Base-by-base conservation (phyloP, 2,888 invertebrate species). In the Andrena haemorrhoa region DNA sequence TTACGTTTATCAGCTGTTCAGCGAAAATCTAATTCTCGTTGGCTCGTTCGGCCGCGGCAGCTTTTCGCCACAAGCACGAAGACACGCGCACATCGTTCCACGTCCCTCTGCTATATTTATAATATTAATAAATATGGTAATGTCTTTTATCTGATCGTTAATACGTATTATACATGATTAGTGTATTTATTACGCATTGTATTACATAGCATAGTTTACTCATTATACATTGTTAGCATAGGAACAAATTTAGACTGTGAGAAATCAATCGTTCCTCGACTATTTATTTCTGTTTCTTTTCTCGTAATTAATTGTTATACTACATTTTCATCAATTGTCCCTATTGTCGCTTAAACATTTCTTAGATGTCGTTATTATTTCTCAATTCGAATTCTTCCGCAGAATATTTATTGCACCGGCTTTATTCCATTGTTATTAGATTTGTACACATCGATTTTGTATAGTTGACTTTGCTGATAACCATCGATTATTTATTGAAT, bases 101-200 rank as follows among this genome's bases (percentile, higher is more conserved):
- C 76, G 79, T 79, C 76, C 29, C 70, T 76, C 76, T 70, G 41
- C 60, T 79, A 41, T 79, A 79, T 66, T 23, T 51, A 77, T 76
- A 79, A 65, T 65, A 73, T 29, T 64, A 79, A 76, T 71, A 77
- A 70, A 65, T 79, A 71, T 75, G 51, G 33, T 77, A 76, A 70
- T 53, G 79, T 77, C 79, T 77, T 79, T 79, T 79, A 79, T 77
- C 79, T 23, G 77, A 79, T 71, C 51, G 77, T 79, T 77, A 71
- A 76, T 79, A 60, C 71, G 31, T 77, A 79, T 70, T 79, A 70
- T 79, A 79, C 76, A 77, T 79, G 70, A 71, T 77, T 77, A 77
- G 77, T 77, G 77, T 77, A 79, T 79, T 79, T 77, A 79, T 79
- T 79, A 71, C 33, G 65, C 65, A 79, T 71, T 79, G 70, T 79